A percentile compares a stretch with the other conserved stretches of the same genome.
These are phyloP conservation scores for Pterocles orientalis DNA, from an alignment of 2,113 vertebrate genomes.

Conservation along the genomic window DNA sequence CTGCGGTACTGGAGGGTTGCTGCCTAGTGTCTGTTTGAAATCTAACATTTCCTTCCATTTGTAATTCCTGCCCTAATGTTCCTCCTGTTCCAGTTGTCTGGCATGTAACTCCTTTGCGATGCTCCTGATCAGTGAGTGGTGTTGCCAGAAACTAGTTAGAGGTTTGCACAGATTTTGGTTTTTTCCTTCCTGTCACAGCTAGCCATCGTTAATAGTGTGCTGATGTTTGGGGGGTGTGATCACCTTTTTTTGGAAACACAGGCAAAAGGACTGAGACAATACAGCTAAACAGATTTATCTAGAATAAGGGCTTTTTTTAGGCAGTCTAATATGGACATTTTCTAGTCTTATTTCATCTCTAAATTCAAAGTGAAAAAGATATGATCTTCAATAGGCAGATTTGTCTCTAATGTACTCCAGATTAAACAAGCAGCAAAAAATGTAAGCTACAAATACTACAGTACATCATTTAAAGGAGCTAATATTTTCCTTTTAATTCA, in stretches of 20 bases:
- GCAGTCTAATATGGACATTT: neutral
- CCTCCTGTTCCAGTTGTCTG: slow-evolving; percentile 54
- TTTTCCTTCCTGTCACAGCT: neutral
- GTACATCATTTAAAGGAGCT: neutral
- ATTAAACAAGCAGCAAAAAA: neutral
- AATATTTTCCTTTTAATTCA: neutral
- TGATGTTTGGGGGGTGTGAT: neutral
- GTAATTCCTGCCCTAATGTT: slow-evolving; percentile 64
- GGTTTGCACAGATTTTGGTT: neutral
- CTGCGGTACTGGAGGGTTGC: slow-evolving; percentile 41
- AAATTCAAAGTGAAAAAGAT: neutral
- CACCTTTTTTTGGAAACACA: neutral
- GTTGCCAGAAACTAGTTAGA: neutral
- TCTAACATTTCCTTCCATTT: slow-evolving; percentile 52
- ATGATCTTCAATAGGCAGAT: neutral
- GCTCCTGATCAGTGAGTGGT: neutral
- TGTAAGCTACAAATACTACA: neutral
- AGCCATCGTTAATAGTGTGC: neutral
- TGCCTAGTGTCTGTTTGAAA: slow-evolving; percentile 55
- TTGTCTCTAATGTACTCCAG: neutral
- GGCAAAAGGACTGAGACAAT: neutral
- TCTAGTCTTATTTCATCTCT: neutral
- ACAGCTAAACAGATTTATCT: neutral
- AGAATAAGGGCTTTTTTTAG: neutral
- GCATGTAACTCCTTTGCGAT: slow-evolving; percentile 22